These are phyloP conservation scores for Ctena decussata DNA, from an alignment of 2,888 invertebrate species.

Conservation along the genomic window DNA sequence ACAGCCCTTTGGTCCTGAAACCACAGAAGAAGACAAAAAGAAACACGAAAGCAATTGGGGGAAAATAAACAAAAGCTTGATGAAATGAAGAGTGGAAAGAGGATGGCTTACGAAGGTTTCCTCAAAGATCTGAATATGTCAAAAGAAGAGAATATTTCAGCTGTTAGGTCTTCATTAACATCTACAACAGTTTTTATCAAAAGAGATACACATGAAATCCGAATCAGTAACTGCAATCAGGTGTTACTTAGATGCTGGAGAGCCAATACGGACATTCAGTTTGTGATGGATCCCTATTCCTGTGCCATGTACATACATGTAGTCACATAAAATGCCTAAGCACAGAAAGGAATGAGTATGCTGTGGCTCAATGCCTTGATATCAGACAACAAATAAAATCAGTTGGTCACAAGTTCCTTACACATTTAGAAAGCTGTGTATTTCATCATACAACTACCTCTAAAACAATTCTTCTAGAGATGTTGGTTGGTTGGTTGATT, in stretches of 20 bases:
- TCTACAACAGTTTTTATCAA: slow-evolving; percentile 31
- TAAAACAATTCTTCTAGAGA: slow-evolving; percentile 53
- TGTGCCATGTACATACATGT: slow-evolving; percentile 61
- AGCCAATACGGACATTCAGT: slow-evolving; percentile 23
- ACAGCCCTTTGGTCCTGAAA: slow-evolving; percentile 35
- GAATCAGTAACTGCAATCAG: slow-evolving; percentile 45
- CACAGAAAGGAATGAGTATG: slow-evolving; percentile 59
- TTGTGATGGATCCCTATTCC: slow-evolving; percentile 40
- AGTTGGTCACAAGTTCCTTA: slow-evolving; percentile 72
- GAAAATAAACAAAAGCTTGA: not conserved
- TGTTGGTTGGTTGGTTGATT: too few relatives aligned
- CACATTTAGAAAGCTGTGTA: slow-evolving; percentile 70
- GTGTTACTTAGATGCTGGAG: slow-evolving; percentile 25
- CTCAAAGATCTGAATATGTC: not conserved
- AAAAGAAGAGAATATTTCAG: not conserved
- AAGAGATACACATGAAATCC: slow-evolving; percentile 18
- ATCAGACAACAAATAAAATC: slow-evolving; percentile 52
- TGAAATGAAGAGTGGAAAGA: slow-evolving; percentile 17
- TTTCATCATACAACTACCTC: slow-evolving; percentile 60
- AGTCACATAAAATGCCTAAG: slow-evolving; percentile 50
- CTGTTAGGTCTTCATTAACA: not conserved
- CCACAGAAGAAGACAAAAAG: slow-evolving; percentile 20
- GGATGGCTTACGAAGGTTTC: not conserved
- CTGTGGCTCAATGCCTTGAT: slow-evolving; percentile 38
- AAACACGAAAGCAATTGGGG: slow-evolving; percentile 30